phyloP scores from a whole-genome alignment of 2,113 vertebrate species.

The Hirundichthys speculiger region DNA sequence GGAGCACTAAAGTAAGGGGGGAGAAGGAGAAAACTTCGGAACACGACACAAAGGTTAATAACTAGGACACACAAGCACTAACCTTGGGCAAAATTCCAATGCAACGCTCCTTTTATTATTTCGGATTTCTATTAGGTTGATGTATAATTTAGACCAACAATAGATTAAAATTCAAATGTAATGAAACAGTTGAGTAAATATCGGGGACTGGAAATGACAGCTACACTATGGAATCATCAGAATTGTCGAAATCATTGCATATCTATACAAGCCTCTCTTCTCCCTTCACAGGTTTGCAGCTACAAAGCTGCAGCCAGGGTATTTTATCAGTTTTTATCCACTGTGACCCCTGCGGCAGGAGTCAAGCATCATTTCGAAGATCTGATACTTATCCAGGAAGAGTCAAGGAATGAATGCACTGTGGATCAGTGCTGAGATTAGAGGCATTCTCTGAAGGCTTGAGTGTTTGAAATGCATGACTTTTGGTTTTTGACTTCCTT shows the following conservation, averaged over 20 bases:
- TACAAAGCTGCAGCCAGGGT: not conserved
- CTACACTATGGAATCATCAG: not conserved
- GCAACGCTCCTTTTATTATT: no score
- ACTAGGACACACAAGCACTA: no score
- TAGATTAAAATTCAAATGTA: no score
- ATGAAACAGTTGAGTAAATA: not conserved
- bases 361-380: slow-evolving; percentile 37
- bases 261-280: not conserved
- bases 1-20: no score
- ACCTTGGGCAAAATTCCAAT: no score
- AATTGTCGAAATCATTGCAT: not conserved
- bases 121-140: no score
- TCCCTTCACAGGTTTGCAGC: slow-evolving; percentile 13
- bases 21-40: no score
- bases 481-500: slow-evolving; percentile 4
- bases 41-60: no score
- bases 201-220: not conserved
- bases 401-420: slow-evolving; percentile 17
- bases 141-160: no score
- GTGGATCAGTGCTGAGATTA: slow-evolving; percentile 10
- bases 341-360: slow-evolving; percentile 17
- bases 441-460: not conserved
- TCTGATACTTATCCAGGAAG: slow-evolving; percentile 28
- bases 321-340: slow-evolving; percentile 34
- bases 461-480: not conserved